Conservation (phyloP, 2,113 vertebrate species). For the Orycteropus afer region DNA sequence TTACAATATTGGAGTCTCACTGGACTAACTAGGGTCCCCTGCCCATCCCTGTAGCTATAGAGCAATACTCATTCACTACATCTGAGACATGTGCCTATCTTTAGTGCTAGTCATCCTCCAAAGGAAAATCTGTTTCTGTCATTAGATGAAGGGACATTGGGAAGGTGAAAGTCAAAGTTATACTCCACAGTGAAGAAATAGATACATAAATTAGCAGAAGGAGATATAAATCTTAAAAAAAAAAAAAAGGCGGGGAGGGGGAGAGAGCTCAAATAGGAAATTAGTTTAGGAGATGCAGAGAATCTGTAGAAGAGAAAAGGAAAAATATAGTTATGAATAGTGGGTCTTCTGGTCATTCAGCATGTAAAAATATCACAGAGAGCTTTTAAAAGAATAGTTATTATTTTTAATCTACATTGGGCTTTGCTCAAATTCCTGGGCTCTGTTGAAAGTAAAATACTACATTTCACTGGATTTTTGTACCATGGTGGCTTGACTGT, state of each 20-base stretch:
- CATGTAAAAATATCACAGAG: background rate
- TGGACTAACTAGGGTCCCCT: background rate
- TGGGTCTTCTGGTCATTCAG: background rate
- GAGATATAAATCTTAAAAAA: background rate
- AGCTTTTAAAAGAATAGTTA: background rate
- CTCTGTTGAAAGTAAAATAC: conserved; percentile 1
- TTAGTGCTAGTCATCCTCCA: background rate
- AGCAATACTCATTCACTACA: background rate
- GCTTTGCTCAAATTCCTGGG: background rate
- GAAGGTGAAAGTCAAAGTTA: background rate
- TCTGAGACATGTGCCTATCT: background rate
- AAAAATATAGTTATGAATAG: background rate
- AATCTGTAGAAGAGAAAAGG: background rate
- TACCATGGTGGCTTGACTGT: too few species aligned
- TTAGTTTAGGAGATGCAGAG: background rate
- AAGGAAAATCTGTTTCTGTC: background rate
- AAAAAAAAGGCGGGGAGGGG: too few species aligned
- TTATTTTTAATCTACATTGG: background rate
- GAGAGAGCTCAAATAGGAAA: background rate
- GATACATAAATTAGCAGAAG: background rate
- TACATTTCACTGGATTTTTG: background rate
- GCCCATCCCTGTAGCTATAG: background rate
- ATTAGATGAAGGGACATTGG: background rate
- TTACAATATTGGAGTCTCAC: background rate
- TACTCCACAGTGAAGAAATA: background rate